Evolutionary conservation across 1,140 invertebrate genomes (phyloP).

Genomic region (Zaprionus tsacasi): DNA sequence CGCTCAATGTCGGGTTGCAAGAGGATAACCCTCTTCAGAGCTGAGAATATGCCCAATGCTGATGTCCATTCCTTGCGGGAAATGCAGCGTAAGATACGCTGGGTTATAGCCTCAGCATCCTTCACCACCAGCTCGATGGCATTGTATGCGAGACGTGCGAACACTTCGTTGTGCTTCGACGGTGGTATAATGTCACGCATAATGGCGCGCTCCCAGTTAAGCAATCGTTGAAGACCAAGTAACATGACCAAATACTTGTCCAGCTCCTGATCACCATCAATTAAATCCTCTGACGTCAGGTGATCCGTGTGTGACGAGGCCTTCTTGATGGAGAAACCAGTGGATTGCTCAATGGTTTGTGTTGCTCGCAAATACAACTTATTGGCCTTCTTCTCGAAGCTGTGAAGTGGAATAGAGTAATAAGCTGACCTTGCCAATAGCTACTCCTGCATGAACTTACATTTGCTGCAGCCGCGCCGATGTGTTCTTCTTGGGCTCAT

Average conservation of each 20-base stretch:
- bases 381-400: conserved; percentile 93
- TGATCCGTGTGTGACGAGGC: conserved; percentile 82
- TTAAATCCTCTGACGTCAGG: conserved; percentile 87
- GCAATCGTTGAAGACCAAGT: conserved; percentile 93
- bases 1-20: conserved; percentile 94
- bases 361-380: conserved; percentile 94
- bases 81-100: conserved; percentile 91
- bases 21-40: conserved; percentile 91
- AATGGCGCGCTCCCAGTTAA: conserved; percentile 93
- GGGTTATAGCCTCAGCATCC: conserved; percentile 88
- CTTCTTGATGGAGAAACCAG: conserved; percentile 86
- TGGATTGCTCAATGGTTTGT: conserved; percentile 91
- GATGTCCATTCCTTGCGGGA: conserved; percentile 92
- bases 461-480: conserved; percentile 81
- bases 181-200: conserved; percentile 93
- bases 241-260: conserved; percentile 94
- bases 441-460: conserved; percentile 38
- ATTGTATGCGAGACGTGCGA: conserved; percentile 93
- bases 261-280: conserved; percentile 93
- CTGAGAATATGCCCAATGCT: conserved; percentile 93
- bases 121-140: conserved; percentile 92
- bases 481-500: conserved; percentile 79
- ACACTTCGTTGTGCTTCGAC: conserved; percentile 91
- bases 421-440: neutral
- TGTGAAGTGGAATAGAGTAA: conserved; percentile 60